Evolutionary conservation across 2,113 vertebrate genomes (phyloP), one percentile per base, ranked within the genome.

Genomic region (Ciconia boyciana): DNA sequence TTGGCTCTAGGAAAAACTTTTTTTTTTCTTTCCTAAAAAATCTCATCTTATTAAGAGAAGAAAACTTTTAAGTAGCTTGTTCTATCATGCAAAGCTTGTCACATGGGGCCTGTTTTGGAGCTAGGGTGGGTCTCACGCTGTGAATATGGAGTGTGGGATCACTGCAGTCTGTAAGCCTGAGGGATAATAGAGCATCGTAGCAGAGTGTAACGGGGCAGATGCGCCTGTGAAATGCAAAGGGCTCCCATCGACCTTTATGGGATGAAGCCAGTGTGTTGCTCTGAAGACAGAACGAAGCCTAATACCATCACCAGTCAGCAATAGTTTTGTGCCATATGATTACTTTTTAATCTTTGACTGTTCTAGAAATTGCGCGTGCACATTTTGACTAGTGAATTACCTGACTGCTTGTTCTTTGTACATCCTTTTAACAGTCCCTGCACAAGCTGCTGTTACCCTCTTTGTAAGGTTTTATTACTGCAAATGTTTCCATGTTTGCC

Each of bases 111-210:
- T 48, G 75, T 69, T 91, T 54, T 20, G 65, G 68, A 36, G 75
- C 44, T 24, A 62, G 74, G 57, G 54, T 85, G 90, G 89, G 72
- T 87, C 54, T 96, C 58, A 39, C 1, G 26, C 92, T 95, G 96
- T 80, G 96, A 84, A 55, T 41, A 18, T 0, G 8, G 49, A 64
- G 75, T 12, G 18, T 1, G 39, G 20, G 57, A 61, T 71, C 57
- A 17, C 86, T 77, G 93, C 89, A 72, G 81, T 5, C 78, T 91
- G 74, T 8, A 36, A 92, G 69, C 80, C 51, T 5, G 8, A 64
- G 69, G 77, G 81, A 29, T 4, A 44, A 19, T 1, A 13, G 69
- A 75, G 70, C 85, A 31, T 5, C 3, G 2, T 8, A 34, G 55
- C 64, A 2, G 4, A 5, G 4, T 3, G 57, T 14, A 24, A n/a